A percentile compares a stretch with the other conserved stretches of the same genome.
These are phyloP conservation scores for Drosophila ironensis DNA, from an alignment of 1,140 invertebrate species.

Conservation along the genomic window DNA sequence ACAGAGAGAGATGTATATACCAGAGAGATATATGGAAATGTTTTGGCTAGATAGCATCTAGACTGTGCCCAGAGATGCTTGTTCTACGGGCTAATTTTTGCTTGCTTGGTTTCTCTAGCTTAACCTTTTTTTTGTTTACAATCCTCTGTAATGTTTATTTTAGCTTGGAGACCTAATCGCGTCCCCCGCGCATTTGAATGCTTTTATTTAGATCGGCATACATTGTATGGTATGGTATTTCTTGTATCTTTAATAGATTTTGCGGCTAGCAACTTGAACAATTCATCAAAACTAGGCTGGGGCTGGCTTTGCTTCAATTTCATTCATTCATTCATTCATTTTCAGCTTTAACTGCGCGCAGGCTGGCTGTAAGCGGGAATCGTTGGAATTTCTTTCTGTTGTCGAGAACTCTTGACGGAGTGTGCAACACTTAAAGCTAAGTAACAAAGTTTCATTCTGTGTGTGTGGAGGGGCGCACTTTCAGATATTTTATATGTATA, in stretches of 20 bases:
- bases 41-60: constrained; percentile 21
- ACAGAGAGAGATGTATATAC: constrained; percentile 32
- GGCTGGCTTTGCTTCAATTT: constrained; percentile 18
- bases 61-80: constrained; percentile 19
- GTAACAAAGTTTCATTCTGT: constrained; percentile 65
- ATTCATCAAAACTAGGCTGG: constrained; percentile 32
- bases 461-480: constrained; percentile 8
- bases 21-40: constrained; percentile 23
- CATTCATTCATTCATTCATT: no score
- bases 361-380: constrained; percentile 25
- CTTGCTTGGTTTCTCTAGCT: constrained; percentile 51
- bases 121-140: constrained; percentile 72
- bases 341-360: constrained; percentile 11
- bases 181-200: no score
- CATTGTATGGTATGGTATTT: constrained; percentile 34
- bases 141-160: constrained; percentile 42
- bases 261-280: constrained; percentile 45
- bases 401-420: constrained; percentile 61
- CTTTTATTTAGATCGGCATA: constrained; percentile 65
- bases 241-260: constrained; percentile 37
- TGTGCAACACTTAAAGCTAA: constrained; percentile 78
- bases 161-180: constrained; percentile 30
- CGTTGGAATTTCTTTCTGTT: constrained; percentile 29
- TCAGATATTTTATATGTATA: constrained; percentile 24
- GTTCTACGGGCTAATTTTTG: constrained; percentile 46